Evolutionary conservation across 2,888 invertebrate genomes (phyloP).

Genomic region (Amorpha juglandis): DNA sequence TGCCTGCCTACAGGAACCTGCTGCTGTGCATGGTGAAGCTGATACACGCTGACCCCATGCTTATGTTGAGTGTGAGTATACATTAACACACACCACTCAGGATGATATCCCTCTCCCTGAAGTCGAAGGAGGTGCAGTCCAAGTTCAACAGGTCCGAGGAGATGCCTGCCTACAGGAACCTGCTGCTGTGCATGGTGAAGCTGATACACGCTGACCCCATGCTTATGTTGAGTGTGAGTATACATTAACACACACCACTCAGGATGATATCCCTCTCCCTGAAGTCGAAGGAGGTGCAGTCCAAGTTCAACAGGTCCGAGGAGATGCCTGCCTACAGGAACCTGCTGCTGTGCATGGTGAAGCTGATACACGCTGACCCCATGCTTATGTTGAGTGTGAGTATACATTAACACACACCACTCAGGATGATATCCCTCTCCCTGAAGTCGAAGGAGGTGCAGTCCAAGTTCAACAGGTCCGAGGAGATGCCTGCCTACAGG

Average conservation of each 20-base stretch:
- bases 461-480: slow-evolving; percentile 92
- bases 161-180: slow-evolving; percentile 93
- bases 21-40: slow-evolving; percentile 95
- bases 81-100: slow-evolving; percentile 94
- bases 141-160: slow-evolving; percentile 95
- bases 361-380: slow-evolving; percentile 97
- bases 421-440: slow-evolving; percentile 95
- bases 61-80: slow-evolving; percentile 96
- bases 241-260: slow-evolving; percentile 94
- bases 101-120: slow-evolving; percentile 95
- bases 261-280: slow-evolving; percentile 95
- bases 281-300: slow-evolving; percentile 95
- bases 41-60: slow-evolving; percentile 97
- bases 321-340: slow-evolving; percentile 95
- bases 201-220: slow-evolving; percentile 98
- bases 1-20: slow-evolving; percentile 93
- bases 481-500: slow-evolving; percentile 94
- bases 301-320: slow-evolving; percentile 93
- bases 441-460: slow-evolving; percentile 96
- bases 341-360: slow-evolving; percentile 94
- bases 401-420: slow-evolving; percentile 94
- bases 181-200: slow-evolving; percentile 95
- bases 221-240: slow-evolving; percentile 96
- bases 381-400: slow-evolving; percentile 97
- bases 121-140: slow-evolving; percentile 95